A percentile compares a stretch with the other conserved stretches of the same genome.
These are phyloP conservation scores for Aldrovandia affinis DNA, from an alignment of 2,797 vertebrate species.

Conservation along the genomic window DNA sequence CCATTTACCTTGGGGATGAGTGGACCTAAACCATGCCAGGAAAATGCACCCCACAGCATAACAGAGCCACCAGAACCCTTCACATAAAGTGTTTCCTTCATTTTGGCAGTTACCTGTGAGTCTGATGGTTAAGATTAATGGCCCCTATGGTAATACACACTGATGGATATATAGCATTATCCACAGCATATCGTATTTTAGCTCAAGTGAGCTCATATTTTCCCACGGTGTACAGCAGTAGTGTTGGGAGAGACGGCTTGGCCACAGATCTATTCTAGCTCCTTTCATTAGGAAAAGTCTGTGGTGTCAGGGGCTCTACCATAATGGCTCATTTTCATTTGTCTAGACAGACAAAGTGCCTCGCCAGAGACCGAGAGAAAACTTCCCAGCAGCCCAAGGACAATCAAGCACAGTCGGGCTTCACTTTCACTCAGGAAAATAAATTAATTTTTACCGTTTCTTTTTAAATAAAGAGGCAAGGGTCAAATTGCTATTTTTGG, in stretches of 20 bases:
- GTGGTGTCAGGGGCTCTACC: background rate
- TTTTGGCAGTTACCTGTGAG: no score
- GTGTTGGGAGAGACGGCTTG: background rate
- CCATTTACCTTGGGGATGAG: no score
- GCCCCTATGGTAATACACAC: no score
- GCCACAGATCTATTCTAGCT: background rate
- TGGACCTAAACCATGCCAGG: no score
- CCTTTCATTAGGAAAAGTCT: background rate
- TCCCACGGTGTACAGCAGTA: background rate
- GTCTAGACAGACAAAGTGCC: background rate
- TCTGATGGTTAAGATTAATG: no score
- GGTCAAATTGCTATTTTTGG: constrained; percentile 2
- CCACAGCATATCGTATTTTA: background rate
- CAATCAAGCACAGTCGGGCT: background rate
- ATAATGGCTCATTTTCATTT: background rate
- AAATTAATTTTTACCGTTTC: background rate
- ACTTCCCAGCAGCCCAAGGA: background rate
- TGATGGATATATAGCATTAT: no score
- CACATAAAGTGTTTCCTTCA: no score
- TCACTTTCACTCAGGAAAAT: background rate
- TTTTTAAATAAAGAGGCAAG: background rate
- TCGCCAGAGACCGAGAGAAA: background rate
- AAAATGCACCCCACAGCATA: no score
- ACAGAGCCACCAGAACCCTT: no score
- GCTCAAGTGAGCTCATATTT: background rate